Evolutionary conservation across 2,113 vertebrate species (phyloP), one percentile per base, ranked within the genome.

Genomic region (Calyptomena viridis): DNA sequence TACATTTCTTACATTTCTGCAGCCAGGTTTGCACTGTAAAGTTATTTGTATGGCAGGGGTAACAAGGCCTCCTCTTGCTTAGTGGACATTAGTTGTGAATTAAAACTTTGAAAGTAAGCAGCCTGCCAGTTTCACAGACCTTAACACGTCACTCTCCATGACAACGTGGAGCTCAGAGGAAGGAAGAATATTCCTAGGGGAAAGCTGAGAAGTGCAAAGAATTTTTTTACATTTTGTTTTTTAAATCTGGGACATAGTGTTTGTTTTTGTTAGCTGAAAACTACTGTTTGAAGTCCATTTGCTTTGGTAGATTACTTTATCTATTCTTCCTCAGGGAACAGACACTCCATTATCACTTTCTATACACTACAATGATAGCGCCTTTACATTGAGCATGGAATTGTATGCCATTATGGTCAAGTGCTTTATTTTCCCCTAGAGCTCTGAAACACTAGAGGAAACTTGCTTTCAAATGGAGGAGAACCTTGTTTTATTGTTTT

Each of bases 221-320:
- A 76, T n/a, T 92, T 92, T 92, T 94, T 90, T 14, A 16, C 8
- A 50, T 84, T 66, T 82, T 8, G 55, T 53, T 47, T 71, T 83
- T 40, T 69, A 33, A 69, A 78, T 90, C 83, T 75, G 80, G 80
- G 80, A 89, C 24, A 14, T 92, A 42, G 35, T 95, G 90, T 93
- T 97, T 97, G 74, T 95, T 97, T 96, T 97, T 94, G 35, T 96
- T 94, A 95, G 73, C 77, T 73, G 79, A 93, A 93, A 92, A 73
- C 92, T 96, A 96, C 95, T 94, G 95, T 97, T 97, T 97, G 69
- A 84, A 93, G 96, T 97, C 81, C 84, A 16, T 88, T 94, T 92
- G 39, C 89, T 93, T 95, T 81, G 82, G 92, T 90, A 96, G 95
- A 97, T 96, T 96, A 94, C 55, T 94, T 96, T 96, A 97, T 97